Percentiles rank a stretch among this genome's conserved stretches.
Conservation (phyloP, 2,888 invertebrate genomes). For the Tuta absoluta region DNA sequence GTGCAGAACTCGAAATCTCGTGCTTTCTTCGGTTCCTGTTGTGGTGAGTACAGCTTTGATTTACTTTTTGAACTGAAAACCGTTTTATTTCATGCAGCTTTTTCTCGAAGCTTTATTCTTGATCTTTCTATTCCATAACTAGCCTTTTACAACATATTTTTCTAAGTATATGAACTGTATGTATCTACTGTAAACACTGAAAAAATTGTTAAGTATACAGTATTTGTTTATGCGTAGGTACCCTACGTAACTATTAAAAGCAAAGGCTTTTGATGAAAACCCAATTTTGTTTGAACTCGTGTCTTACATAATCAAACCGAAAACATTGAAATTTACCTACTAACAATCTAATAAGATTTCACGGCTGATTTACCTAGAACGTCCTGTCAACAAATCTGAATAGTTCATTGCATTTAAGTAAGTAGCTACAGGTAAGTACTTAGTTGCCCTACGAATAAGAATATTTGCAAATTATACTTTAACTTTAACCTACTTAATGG, state of each 20-base stretch:
- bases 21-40: constrained; percentile 7
- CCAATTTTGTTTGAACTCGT: neutral
- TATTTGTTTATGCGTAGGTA: too few species aligned
- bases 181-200: too few species aligned
- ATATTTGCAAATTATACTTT: neutral
- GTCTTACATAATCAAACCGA: neutral
- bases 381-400: neutral
- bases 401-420: neutral
- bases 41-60: constrained; percentile 26
- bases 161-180: too few species aligned
- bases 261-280: too few species aligned
- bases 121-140: too few species aligned
- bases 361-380: neutral
- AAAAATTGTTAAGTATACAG: too few species aligned
- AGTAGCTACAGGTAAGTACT: neutral
- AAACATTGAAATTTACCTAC: neutral
- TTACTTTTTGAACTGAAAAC: constrained; percentile 17
- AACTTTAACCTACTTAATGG: neutral
- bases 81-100: neutral
- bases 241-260: too few species aligned
- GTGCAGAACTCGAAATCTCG: neutral
- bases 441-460: neutral
- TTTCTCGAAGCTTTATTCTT: too few species aligned
- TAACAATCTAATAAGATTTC: constrained; percentile 4
- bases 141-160: too few species aligned